Conservation (phyloP, 2,113 vertebrate genomes). For the Anguilla rostrata region DNA sequence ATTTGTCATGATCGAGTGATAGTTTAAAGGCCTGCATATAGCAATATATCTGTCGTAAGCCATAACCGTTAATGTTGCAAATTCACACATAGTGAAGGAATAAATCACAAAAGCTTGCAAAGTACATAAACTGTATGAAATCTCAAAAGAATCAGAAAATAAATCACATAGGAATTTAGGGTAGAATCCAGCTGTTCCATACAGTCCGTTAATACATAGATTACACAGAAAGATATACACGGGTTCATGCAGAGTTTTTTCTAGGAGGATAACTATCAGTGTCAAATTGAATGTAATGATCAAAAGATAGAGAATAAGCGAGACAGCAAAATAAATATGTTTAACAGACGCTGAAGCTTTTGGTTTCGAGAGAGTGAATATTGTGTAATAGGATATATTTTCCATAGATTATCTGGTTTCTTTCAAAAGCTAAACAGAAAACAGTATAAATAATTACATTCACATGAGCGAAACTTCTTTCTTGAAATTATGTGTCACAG, state of each 20-base stretch:
- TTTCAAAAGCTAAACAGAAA: slow-evolving; percentile 11
- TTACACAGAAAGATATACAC: slow-evolving; percentile 23
- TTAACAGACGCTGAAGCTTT: not conserved
- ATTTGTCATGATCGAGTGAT: slow-evolving; percentile 49
- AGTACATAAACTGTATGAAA: slow-evolving; percentile 58
- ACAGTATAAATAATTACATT: not conserved
- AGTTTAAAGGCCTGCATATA: slow-evolving; percentile 59
- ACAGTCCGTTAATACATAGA: slow-evolving; percentile 15
- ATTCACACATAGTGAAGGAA: slow-evolving; percentile 48
- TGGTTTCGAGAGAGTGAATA: not conserved
- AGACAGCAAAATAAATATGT: not conserved
- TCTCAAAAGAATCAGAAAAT: slow-evolving; percentile 44
- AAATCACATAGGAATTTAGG: slow-evolving; percentile 63
- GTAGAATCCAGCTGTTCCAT: slow-evolving; percentile 37
- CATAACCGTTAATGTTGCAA: slow-evolving; percentile 57
- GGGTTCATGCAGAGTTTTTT: slow-evolving; percentile 13
- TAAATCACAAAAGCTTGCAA: slow-evolving; percentile 59
- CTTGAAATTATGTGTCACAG: not conserved
- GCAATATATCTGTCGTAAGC: slow-evolving; percentile 63
- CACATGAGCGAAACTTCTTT: not conserved
- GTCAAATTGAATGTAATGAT: slow-evolving; percentile 2
- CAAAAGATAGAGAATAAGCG: not conserved
- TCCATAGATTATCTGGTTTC: not conserved
- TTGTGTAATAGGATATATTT: not conserved
- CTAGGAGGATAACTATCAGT: not conserved